Evolutionary conservation across 2,888 invertebrate genomes (phyloP).

Genomic region (Dicyrtoma fusca): DNA sequence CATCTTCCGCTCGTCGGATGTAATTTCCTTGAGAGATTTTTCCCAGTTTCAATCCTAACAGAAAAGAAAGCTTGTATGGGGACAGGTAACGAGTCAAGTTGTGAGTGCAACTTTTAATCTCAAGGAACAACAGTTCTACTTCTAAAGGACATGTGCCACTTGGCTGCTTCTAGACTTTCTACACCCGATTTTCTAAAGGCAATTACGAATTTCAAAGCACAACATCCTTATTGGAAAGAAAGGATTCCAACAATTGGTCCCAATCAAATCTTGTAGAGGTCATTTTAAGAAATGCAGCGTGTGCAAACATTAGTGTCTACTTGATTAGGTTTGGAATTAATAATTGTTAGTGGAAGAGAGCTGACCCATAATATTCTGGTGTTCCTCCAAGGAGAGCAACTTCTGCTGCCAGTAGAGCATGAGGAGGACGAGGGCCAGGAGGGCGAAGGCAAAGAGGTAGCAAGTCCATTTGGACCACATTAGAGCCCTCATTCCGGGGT

Average conservation of each 20-base stretch:
- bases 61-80: too few relatives aligned
- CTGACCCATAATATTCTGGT: conserved; percentile 53
- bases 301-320: background rate
- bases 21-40: conserved; percentile 13
- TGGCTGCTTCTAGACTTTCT: too few relatives aligned
- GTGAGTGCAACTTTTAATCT: too few relatives aligned
- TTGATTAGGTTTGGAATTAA: background rate
- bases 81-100: too few relatives aligned
- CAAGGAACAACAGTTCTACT: too few relatives aligned
- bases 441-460: conserved; percentile 51
- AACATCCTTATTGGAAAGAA: too few relatives aligned
- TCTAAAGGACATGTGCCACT: background rate
- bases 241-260: too few relatives aligned
- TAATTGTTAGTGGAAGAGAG: background rate
- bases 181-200: too few relatives aligned
- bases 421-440: conserved; percentile 52
- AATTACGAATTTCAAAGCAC: too few relatives aligned
- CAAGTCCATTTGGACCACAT: conserved; percentile 57
- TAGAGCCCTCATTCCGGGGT: conserved; percentile 53
- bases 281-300: background rate
- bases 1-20: conserved; percentile 10
- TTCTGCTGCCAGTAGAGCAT: conserved; percentile 56
- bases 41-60: conserved; percentile 13
- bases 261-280: background rate
- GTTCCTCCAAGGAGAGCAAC: conserved; percentile 52